Percentiles rank a stretch among this genome's conserved stretches.
Evolutionary conservation across 2,888 invertebrate species (phyloP).

Genomic region (Hesperia comma): DNA sequence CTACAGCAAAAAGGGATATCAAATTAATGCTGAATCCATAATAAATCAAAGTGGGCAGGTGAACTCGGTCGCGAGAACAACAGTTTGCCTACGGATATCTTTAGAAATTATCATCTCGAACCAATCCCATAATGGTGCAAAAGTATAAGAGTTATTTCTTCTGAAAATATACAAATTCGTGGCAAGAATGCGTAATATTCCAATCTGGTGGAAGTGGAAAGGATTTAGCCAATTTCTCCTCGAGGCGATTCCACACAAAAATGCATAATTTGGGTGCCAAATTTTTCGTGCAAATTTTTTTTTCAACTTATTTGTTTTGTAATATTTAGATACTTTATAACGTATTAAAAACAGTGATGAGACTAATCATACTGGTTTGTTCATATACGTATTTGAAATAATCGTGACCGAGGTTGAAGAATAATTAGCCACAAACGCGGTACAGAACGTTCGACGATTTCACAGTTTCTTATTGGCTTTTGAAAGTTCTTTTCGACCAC

Average conservation of each 20-base stretch:
- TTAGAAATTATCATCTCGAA: constrained; percentile 76
- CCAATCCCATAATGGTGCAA: constrained; percentile 49
- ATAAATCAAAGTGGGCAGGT: constrained; percentile 83
- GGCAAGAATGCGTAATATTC: constrained; percentile 63
- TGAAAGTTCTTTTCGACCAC: constrained; percentile 69
- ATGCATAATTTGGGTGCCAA: constrained; percentile 15
- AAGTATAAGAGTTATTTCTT: constrained; percentile 41
- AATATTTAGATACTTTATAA: constrained; percentile 39
- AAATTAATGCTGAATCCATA: constrained; percentile 84
- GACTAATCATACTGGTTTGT: constrained; percentile 48
- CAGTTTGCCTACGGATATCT: constrained; percentile 78
- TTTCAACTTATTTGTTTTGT: constrained; percentile 27
- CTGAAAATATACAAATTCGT: constrained; percentile 48
- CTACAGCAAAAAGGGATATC: constrained; percentile 81
- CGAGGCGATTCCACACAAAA: constrained; percentile 38
- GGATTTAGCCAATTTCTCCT: constrained; percentile 47
- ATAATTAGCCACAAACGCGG: constrained; percentile 73
- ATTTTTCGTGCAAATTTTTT: constrained; percentile 16
- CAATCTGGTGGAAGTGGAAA: constrained; percentile 51
- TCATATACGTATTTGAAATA: constrained; percentile 58
- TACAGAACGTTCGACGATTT: constrained; percentile 66
- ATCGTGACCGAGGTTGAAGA: constrained; percentile 71
- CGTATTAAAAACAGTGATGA: constrained; percentile 45
- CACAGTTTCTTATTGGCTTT: constrained; percentile 75
- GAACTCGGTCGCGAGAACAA: constrained; percentile 73